Percentiles rank a stretch among this genome's conserved stretches.
These are phyloP conservation scores for Escarpia spicata DNA, from an alignment of 2,888 invertebrate genomes.

Conservation along the genomic window DNA sequence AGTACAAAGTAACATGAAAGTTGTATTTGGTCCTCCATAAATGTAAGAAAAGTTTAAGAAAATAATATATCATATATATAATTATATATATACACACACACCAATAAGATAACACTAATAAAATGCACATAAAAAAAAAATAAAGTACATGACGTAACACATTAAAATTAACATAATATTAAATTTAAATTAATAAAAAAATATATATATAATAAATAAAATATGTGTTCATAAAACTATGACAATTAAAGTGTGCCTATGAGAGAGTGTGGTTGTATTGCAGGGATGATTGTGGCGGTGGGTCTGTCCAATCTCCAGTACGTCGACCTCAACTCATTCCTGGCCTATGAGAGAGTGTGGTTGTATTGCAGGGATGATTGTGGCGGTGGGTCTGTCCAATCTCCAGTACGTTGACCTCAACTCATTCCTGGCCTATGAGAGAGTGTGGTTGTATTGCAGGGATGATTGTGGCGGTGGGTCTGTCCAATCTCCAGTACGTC, in stretches of 20 bases:
- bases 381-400: neutral
- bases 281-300: slow-evolving; percentile 18
- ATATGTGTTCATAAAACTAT: no score
- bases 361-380: slow-evolving; percentile 13
- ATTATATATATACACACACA: no score
- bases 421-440: slow-evolving; percentile 70
- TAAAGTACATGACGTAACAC: no score
- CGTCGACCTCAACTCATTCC: slow-evolving; percentile 82
- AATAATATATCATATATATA: no score
- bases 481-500: slow-evolving; percentile 66
- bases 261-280: neutral
- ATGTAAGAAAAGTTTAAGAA: no score
- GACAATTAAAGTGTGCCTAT: neutral
- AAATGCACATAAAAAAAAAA: no score
- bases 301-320: slow-evolving; percentile 43
- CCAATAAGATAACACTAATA: no score
- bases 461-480: neutral
- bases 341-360: neutral
- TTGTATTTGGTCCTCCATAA: no score
- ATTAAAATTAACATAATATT: no score
- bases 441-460: neutral
- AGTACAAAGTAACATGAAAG: no score
- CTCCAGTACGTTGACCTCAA: slow-evolving; percentile 75
- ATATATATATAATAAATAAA: no score
- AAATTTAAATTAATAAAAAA: no score